Base-by-base conservation (phyloP, 2,888 invertebrate species). In the Caenorhabditis doughertyi region DNA sequence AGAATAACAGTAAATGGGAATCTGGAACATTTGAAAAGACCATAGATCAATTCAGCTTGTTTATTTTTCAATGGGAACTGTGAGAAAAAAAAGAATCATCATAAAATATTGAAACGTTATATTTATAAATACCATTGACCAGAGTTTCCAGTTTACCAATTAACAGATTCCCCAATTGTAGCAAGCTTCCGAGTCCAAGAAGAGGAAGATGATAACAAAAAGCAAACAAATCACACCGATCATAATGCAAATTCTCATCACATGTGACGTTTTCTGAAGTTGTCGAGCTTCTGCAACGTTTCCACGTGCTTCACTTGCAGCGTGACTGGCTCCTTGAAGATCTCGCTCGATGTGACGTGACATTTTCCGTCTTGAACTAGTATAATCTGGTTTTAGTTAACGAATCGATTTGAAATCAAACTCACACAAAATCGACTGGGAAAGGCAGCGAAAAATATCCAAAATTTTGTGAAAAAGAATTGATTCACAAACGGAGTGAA, bases 391-490 rank as follows among this genome's bases (percentile, higher is more conserved):
- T n/a, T n/a, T n/a, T n/a, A n/a, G n/a, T 35, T 35, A 35, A 35
- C 35, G 35, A 35, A 9, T 9, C 35, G 5, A 9, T 42, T 18
- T 47, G n/a, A 18, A 18, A 47, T 4, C 1, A 47, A n/a, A 5
- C 27, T 21, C 27, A 23, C 9, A 13, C 16, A 44, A 62, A 62
- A 62, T 9, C n/a, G 18, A 44, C 8, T 3, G 25, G n/a, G 16
- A 29, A 55, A n/a, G 29, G 3, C 5, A 29, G 47, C 4, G 51
- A 49, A 51, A 49, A 47, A n/a, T n/a, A n/a, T n/a, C n/a, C 23
- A 64, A 29, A 27, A n/a, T n/a, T n/a, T n/a, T n/a, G n/a, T 5
- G 51, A 65, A 65, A 49, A 23, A n/a, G n/a, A 58, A 32, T 9
- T n/a, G n/a, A 25, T 51, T 56, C 56, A 32, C 11, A 58, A 8